A percentile compares a stretch with the other conserved stretches of the same genome.
Conservation (phyloP, 1,140 invertebrate species). For the Gryllus bimaculatus region DNA sequence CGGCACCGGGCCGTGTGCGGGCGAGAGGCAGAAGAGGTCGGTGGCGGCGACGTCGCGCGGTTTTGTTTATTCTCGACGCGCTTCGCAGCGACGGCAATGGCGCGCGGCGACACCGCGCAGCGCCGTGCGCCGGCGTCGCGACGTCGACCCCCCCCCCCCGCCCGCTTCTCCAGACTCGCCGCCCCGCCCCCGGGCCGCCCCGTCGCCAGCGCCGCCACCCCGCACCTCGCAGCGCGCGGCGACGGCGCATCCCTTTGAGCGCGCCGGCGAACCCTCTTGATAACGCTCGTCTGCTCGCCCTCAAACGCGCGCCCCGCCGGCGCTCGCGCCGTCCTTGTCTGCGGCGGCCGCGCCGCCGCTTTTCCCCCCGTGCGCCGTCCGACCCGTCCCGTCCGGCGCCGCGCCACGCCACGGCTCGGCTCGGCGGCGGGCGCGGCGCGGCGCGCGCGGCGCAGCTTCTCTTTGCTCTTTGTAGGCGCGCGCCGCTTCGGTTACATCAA, state of each 20-base stretch:
- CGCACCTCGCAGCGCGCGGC: too few relatives aligned
- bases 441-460: background rate
- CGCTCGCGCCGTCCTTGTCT: conserved; percentile 1
- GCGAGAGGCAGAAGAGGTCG: background rate
- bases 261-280: background rate
- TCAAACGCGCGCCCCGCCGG: background rate
- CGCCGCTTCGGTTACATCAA: conserved; percentile 2
- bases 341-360: background rate
- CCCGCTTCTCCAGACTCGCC: too few relatives aligned
- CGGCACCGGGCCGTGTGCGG: too few relatives aligned
- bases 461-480: background rate
- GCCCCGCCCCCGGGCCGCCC: too few relatives aligned
- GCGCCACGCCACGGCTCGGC: too few relatives aligned
- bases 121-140: too few relatives aligned
- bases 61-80: background rate
- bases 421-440: too few relatives aligned
- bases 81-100: too few relatives aligned
- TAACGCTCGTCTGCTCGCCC: background rate
- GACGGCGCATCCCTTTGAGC: background rate
- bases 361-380: background rate
- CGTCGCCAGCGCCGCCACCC: too few relatives aligned
- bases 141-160: too few relatives aligned
- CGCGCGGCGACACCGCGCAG: too few relatives aligned
- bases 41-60: background rate
- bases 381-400: too few relatives aligned